phyloP scores from a whole-genome alignment of 2,797 vertebrate species.

The Dallia pectoralis region DNA sequence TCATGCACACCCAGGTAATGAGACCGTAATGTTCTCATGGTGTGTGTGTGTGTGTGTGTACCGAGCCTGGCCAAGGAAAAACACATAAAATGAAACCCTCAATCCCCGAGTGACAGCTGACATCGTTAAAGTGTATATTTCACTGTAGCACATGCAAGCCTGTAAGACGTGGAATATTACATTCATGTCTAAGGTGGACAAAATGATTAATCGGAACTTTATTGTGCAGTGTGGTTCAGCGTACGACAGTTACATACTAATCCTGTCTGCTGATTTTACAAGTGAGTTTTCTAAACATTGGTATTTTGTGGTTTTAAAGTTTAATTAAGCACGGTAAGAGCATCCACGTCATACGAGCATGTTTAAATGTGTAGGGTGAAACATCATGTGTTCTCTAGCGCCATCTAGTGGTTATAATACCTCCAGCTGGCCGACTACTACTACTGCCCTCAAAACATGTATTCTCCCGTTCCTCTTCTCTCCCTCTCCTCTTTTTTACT shows the following conservation, averaged over 20 bases:
- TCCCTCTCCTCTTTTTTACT: too few relatives aligned
- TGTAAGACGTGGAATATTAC: background rate
- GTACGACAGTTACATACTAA: background rate
- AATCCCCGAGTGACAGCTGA: background rate
- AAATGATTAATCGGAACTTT: background rate
- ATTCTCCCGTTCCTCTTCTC: background rate
- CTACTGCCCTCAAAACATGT: background rate
- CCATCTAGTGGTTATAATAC: background rate
- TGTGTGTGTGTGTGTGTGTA: constrained; percentile 4
- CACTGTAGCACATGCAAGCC: background rate
- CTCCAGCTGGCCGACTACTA: background rate
- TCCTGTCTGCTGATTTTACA: too few relatives aligned
- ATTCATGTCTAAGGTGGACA: background rate
- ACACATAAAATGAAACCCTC: background rate
- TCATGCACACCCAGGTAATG: too few relatives aligned
- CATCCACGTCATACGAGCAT: background rate
- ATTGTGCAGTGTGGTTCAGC: background rate
- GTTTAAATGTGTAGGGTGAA: background rate
- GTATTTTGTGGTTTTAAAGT: background rate
- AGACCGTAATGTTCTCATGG: too few relatives aligned
- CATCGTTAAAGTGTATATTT: background rate
- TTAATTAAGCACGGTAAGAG: background rate
- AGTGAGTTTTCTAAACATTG: background rate
- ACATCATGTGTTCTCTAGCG: background rate
- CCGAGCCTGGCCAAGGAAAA: background rate